Conservation (phyloP, 2,797 vertebrate species). For the Pyrocephalus nanus region DNA sequence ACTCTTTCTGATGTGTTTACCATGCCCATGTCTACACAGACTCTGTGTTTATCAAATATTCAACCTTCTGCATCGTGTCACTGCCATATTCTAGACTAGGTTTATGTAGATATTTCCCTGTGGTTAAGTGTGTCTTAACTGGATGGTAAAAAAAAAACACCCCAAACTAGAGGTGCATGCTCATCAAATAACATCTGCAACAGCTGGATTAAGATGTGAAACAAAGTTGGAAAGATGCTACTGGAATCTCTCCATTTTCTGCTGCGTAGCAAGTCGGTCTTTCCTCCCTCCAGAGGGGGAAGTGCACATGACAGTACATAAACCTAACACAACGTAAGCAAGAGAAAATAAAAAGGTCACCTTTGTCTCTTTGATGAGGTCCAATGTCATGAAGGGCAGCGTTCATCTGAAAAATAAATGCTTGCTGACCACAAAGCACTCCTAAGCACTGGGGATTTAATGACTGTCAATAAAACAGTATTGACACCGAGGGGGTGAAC, state of each 20-base stretch:
- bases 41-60: background rate
- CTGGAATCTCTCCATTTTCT: background rate
- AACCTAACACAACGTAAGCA: background rate
- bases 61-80: background rate
- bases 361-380: conserved; percentile 11
- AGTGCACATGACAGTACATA: background rate
- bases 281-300: background rate
- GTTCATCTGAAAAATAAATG: background rate
- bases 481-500: background rate
- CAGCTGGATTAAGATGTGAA: background rate
- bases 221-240: background rate
- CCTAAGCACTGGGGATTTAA: background rate
- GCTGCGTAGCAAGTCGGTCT: background rate
- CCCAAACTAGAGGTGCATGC: background rate
- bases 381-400: background rate
- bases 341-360: conserved; percentile 8
- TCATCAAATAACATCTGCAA: background rate
- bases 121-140: background rate
- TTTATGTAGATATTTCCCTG: background rate
- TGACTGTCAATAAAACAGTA: background rate
- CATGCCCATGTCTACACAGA: background rate
- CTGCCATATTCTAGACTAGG: background rate
- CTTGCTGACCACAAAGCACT: conserved; percentile 12
- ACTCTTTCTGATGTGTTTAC: background rate
- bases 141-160: background rate